A percentile compares a stretch with the other conserved stretches of the same genome.
Evolutionary conservation across 2,888 invertebrate genomes (phyloP).

Genomic region (Chorisops tibialis): DNA sequence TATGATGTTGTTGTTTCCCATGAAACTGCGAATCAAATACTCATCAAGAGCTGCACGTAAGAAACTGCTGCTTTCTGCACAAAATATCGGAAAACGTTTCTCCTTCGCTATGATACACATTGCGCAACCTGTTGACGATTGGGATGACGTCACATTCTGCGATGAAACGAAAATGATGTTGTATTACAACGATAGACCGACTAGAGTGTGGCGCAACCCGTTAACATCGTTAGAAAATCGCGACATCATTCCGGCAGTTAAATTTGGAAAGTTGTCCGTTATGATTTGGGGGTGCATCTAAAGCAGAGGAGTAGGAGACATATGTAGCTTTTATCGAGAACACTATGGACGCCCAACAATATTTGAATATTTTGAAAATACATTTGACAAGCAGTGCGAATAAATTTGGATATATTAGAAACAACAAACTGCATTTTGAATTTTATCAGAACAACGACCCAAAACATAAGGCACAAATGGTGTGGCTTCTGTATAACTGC

Average conservation of each 20-base stretch:
- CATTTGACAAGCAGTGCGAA: constrained; percentile 27
- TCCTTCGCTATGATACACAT: constrained; percentile 25
- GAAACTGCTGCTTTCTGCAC: too few species aligned
- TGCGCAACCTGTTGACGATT: constrained; percentile 23
- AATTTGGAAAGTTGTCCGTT: too few species aligned
- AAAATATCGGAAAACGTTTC: too few species aligned
- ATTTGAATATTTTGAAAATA: constrained; percentile 24
- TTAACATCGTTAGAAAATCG: too few species aligned
- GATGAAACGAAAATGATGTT: too few species aligned
- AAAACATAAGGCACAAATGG: constrained; percentile 2
- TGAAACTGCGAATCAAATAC: constrained; percentile 33
- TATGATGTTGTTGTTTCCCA: constrained; percentile 29
- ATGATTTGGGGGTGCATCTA: too few species aligned
- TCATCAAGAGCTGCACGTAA: too few species aligned
- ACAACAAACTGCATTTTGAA: constrained; percentile 25
- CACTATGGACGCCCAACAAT: constrained; percentile 25
- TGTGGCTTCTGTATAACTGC: constrained; percentile 8
- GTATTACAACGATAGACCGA: too few species aligned
- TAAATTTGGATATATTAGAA: constrained; percentile 25
- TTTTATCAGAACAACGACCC: constrained; percentile 29
- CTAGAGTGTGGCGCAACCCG: too few species aligned
- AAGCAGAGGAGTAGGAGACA: constrained; percentile 28
- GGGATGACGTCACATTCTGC: constrained; percentile 31
- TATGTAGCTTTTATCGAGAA: constrained; percentile 26
- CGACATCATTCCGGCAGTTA: too few species aligned